Percentiles rank a stretch among this genome's conserved stretches.
Evolutionary conservation across 2,797 vertebrate genomes (phyloP).

Genomic region (Caiman crocodilus): DNA sequence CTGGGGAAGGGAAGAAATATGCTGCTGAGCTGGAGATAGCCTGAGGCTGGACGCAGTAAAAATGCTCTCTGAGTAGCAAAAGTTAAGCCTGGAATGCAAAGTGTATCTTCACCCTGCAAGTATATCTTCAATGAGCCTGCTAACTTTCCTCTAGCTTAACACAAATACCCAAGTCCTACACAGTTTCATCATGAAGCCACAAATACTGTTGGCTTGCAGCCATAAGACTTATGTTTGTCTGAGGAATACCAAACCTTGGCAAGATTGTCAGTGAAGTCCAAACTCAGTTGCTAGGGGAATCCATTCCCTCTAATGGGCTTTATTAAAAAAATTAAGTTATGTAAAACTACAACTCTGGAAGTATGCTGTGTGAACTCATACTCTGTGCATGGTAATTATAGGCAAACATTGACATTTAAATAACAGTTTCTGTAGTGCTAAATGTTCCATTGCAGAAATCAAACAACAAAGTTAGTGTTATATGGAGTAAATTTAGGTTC

Average conservation of each 20-base stretch:
- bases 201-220: not conserved
- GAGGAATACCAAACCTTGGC: not conserved
- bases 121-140: rapidly evolving
- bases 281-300: not conserved
- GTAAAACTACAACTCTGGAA: too few species aligned
- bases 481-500: not conserved
- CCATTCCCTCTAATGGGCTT: not conserved
- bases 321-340: not conserved
- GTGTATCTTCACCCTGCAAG: not conserved
- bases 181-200: not conserved
- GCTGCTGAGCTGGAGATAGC: not conserved
- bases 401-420: not conserved
- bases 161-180: too few species aligned
- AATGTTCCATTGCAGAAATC: too few species aligned
- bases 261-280: not conserved
- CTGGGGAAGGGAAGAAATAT: rapidly evolving
- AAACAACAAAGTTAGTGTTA: too few species aligned
- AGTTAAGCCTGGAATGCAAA: rapidly evolving
- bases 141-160: not conserved
- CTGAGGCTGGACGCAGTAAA: not conserved
- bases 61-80: not conserved
- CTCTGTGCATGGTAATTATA: not conserved
- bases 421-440: too few species aligned
- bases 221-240: not conserved
- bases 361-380: too few species aligned